These are phyloP conservation scores for Dicranocentrus wangi DNA, from an alignment of 2,888 invertebrate genomes.

Conservation along the genomic window DNA sequence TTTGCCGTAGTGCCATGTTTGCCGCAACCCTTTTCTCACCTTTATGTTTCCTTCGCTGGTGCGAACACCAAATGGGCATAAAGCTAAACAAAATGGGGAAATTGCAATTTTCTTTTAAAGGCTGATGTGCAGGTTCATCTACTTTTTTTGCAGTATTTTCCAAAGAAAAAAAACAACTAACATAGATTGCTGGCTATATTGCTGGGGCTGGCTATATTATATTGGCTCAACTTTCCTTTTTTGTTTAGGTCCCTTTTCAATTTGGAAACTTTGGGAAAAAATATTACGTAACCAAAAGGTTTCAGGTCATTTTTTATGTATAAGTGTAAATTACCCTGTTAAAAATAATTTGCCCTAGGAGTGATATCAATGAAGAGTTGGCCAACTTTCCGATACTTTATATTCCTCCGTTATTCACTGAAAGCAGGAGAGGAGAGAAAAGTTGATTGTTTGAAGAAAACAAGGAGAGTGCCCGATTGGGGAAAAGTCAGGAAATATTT, in stretches of 20 bases:
- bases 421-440: no score
- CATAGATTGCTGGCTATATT: no score
- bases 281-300: constrained; percentile 1
- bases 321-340: not conserved
- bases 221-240: not conserved
- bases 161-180: no score
- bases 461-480: no score
- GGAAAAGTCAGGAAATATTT: no score
- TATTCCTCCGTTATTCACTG: no score
- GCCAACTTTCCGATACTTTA: no score
- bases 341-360: not conserved
- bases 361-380: no score
- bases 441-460: no score
- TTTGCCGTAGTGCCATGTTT: no score
- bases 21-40: not conserved
- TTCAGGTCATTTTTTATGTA: not conserved
- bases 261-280: not conserved
- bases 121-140: not conserved
- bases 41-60: not conserved
- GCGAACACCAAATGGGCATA: not conserved
- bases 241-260: constrained; percentile 6
- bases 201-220: no score
- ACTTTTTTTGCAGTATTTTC: not conserved
- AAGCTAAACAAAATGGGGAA: constrained; percentile 15
- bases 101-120: constrained; percentile 29